phyloP scores from a whole-genome alignment of 2,113 vertebrate species.

The Lathamus discolor region DNA sequence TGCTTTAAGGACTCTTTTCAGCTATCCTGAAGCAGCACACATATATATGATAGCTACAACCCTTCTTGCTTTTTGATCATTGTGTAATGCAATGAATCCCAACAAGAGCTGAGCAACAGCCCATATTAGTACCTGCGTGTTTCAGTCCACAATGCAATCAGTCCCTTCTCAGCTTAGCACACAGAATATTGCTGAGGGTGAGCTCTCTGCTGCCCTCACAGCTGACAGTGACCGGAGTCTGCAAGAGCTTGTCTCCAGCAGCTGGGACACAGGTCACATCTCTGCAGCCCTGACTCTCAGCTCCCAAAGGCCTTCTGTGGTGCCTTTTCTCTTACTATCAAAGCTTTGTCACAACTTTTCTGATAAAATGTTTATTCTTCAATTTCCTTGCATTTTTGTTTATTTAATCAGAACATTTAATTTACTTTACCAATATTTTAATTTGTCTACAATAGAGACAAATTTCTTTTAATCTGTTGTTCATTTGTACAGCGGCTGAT shows the following conservation, averaged over 20 bases:
- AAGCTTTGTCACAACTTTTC: not conserved
- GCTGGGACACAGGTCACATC: not conserved
- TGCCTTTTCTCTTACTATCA: not conserved
- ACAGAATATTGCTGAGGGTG: not conserved
- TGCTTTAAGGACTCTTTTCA: not conserved
- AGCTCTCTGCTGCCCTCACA: not conserved
- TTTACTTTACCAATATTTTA: not conserved
- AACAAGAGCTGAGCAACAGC: rapidly evolving
- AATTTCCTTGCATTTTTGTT: not conserved
- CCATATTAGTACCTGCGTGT: not conserved
- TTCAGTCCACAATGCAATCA: not conserved
- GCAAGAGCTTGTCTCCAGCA: not conserved
- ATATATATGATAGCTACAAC: not conserved
- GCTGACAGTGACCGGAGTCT: not conserved
- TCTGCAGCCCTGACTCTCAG: not conserved
- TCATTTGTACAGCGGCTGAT: not conserved
- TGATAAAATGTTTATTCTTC: not conserved
- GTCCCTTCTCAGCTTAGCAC: not conserved
- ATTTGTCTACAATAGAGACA: not conserved
- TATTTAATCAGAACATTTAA: not conserved
- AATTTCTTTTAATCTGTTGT: not conserved
- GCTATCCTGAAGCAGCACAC: not conserved
- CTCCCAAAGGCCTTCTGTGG: not conserved
- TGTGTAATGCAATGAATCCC: not conserved
- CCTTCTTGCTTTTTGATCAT: not conserved